Evolutionary conservation across 2,113 vertebrate species (phyloP).

Genomic region (Cricetomys ansorgei): DNA sequence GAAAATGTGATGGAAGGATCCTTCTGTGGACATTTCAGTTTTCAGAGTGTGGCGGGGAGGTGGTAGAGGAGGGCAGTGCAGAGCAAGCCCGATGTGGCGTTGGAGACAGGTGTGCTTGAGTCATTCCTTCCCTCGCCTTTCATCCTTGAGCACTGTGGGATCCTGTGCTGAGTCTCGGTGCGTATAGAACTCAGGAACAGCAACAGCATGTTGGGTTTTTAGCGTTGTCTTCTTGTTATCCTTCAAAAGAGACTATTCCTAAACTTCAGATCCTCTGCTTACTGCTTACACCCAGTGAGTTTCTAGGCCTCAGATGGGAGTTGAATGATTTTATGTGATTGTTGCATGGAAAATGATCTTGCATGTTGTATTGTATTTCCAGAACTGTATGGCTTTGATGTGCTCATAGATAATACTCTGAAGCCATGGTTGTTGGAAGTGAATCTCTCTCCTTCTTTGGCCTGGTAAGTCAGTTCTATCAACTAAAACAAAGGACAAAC

Average conservation of each 20-base stretch:
- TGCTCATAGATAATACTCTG: slow-evolving; percentile 96
- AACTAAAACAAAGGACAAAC: slow-evolving; percentile 4
- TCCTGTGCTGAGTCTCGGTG: neutral
- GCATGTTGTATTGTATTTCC: slow-evolving; percentile 79
- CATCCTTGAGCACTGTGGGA: neutral
- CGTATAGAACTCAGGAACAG: neutral
- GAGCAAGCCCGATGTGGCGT: neutral
- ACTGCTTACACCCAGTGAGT: neutral
- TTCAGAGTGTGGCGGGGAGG: neutral
- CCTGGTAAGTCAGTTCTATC: slow-evolving; percentile 91
- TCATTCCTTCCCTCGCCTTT: neutral
- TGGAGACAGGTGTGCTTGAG: neutral
- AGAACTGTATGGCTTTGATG: slow-evolving; percentile 99
- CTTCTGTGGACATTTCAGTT: neutral
- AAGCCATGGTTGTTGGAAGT: slow-evolving; percentile 99
- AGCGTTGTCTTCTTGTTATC: neutral
- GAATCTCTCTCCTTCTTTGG: slow-evolving; percentile 97
- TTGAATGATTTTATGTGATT: slow-evolving; percentile 8
- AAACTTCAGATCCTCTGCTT: neutral
- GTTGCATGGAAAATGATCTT: slow-evolving; percentile 62
- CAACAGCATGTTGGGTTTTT: neutral
- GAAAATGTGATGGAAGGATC: neutral
- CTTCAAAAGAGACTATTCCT: slow-evolving; percentile 2
- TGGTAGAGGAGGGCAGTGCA: neutral
- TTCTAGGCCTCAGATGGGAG: slow-evolving; percentile 3